A percentile compares a stretch with the other conserved stretches of the same genome.
Conservation (phyloP, 2,888 invertebrate species). For the Gastrophysa polygoni region DNA sequence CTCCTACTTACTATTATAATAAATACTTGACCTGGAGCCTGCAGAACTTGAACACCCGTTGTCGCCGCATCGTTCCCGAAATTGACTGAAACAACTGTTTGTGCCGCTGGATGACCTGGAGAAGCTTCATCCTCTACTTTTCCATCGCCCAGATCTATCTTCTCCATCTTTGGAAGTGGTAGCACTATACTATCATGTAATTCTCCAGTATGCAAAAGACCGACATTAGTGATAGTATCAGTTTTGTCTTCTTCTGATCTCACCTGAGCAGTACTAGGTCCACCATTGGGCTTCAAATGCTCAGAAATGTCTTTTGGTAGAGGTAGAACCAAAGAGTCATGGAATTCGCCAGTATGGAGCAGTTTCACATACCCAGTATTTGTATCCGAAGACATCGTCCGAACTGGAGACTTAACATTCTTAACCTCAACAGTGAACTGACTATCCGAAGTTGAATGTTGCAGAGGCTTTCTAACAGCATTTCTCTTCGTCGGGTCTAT, state of each 20-base stretch:
- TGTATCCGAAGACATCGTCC: not conserved
- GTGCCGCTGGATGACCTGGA: not conserved
- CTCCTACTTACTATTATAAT: constrained; percentile 58
- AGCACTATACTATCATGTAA: constrained; percentile 60
- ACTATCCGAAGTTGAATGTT: not conserved
- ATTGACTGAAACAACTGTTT: not conserved
- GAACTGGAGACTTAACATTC: not conserved
- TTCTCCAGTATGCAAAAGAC: constrained; percentile 61
- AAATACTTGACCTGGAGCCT: constrained; percentile 59
- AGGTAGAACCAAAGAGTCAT: constrained; percentile 55
- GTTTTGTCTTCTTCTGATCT: not conserved
- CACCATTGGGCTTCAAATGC: constrained; percentile 12
- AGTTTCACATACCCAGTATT: constrained; percentile 5
- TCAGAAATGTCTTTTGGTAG: constrained; percentile 21
- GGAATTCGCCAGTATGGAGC: constrained; percentile 59
- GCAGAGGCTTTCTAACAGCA: not conserved
- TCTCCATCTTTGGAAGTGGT: constrained; percentile 19
- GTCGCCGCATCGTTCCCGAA: constrained; percentile 25
- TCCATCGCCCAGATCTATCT: too few species aligned
- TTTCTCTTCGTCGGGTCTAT: constrained; percentile 3
- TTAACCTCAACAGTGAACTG: not conserved
- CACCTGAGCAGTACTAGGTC: not conserved
- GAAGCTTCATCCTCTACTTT: too few species aligned
- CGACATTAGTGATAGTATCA: constrained; percentile 12
- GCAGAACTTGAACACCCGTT: constrained; percentile 44